A percentile compares a stretch with the other conserved stretches of the same genome.
phyloP scores from a whole-genome alignment of 2,888 invertebrate species.

The Syrphus vitripennis region DNA sequence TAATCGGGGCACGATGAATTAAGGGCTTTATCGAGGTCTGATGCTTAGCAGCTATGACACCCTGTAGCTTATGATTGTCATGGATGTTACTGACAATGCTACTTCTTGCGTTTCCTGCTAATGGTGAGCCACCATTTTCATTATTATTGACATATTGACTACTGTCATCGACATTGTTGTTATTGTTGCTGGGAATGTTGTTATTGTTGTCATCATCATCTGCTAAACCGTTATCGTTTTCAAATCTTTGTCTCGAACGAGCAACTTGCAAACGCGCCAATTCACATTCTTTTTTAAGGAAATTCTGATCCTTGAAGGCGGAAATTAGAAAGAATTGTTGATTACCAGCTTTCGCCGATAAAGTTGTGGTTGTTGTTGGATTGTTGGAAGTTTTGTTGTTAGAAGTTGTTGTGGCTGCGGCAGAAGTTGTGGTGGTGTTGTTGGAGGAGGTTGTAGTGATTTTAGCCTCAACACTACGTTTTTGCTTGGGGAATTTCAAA shows the following conservation, averaged over 20 bases:
- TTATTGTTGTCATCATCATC: constrained; percentile 46
- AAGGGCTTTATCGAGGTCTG: constrained; percentile 66
- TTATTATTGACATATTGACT: constrained; percentile 58
- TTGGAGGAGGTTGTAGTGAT: constrained; percentile 62
- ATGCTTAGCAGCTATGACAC: constrained; percentile 9
- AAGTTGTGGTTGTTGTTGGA: constrained; percentile 25
- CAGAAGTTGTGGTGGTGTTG: constrained; percentile 20
- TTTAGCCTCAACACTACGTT: constrained; percentile 68
- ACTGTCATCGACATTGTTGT: constrained; percentile 25
- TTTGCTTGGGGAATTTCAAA: constrained; percentile 71
- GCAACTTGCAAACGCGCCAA: constrained; percentile 79
- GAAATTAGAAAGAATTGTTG: constrained; percentile 77
- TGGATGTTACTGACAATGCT: constrained; percentile 72
- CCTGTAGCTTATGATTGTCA: constrained; percentile 71
- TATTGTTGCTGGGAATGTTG: constrained; percentile 38
- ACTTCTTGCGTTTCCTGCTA: constrained; percentile 43
- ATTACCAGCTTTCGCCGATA: constrained; percentile 77
- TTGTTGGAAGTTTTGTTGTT: constrained; percentile 28
- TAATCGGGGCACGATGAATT: constrained; percentile 67
- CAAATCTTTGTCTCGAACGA: constrained; percentile 47
- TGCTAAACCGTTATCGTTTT: constrained; percentile 45
- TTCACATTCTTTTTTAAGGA: constrained; percentile 80
- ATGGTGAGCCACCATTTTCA: constrained; percentile 47
- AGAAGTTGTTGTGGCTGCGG: constrained; percentile 20
- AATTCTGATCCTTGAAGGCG: constrained; percentile 78